Evolutionary conservation across 2,113 vertebrate genomes (phyloP), one percentile per base, ranked within the genome.

Genomic region (Tichodroma muraria): DNA sequence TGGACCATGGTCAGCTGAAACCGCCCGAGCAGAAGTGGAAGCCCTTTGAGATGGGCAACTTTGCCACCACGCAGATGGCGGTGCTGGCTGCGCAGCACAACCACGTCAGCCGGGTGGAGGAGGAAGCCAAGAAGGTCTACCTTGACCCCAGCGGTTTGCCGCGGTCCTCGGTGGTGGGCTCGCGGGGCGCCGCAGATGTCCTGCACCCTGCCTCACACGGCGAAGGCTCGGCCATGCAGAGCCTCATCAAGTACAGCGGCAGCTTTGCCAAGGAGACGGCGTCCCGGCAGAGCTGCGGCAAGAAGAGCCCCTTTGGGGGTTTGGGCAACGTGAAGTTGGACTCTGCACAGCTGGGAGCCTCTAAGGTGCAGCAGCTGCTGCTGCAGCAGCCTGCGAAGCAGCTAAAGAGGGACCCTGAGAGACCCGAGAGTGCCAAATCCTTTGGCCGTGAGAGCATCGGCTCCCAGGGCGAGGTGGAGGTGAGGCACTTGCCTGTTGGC

Each of bases 211-310:
- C 92, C 16, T 85, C 97, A 1, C 98, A 98, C 0, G 90, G 98
- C 0, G 99, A 99, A 91, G 98, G 98, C 10, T 99, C 99, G 0
- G 99, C 99, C 96, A 99, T 99, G 99, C 99, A 99, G 96, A 99
- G 98, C 94, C 98, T 99, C 71, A 99, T 99, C 94, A 99, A 99
- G 63, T 99, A 99, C 97, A 99, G 99, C 0, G 99, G 99, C 27
- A 99, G 98, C 97, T 99, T 99, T 64, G 97, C 98, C 8, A 98
- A 98, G 5, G 99, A 99, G 65, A 95, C 98, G 0, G 68, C 97
- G 1, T 97, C 98, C 7, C 98, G 98, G 93, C 98, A 98, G 18
- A 96, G 97, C 6, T 98, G 97, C 0, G 99, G 98, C 31, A 98
- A 98, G 95, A 98, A 98, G 81, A 99, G 98, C 80, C 98, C 99